Conservation (phyloP, 2,797 vertebrate species). For the Sebastes umbrosus region DNA sequence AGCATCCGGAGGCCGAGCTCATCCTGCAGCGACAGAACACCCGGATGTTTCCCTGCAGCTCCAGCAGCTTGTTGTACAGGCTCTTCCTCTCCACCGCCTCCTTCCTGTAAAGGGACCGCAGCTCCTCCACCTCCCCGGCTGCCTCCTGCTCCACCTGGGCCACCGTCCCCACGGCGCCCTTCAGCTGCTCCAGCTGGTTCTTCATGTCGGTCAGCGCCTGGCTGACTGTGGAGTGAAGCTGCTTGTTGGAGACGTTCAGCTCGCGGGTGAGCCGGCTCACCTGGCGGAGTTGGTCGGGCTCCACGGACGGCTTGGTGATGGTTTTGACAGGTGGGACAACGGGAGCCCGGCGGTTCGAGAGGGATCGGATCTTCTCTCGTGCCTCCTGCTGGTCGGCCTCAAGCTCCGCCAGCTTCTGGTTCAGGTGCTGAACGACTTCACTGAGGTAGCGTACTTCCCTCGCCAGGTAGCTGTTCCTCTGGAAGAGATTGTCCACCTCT, state of each 20-base stretch:
- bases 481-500: slow-evolving; percentile 55
- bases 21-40: slow-evolving; percentile 77
- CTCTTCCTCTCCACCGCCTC: slow-evolving; percentile 71
- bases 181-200: slow-evolving; percentile 55
- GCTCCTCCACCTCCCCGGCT: slow-evolving; percentile 51
- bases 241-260: slow-evolving; percentile 68
- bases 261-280: slow-evolving; percentile 51
- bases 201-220: slow-evolving; percentile 57
- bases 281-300: slow-evolving; percentile 48
- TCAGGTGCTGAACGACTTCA: slow-evolving; percentile 56
- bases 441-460: slow-evolving; percentile 60
- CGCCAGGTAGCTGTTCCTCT: slow-evolving; percentile 66
- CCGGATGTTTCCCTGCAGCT: slow-evolving; percentile 76
- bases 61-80: slow-evolving; percentile 74
- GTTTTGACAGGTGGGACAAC: background rate
- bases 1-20: slow-evolving; percentile 19
- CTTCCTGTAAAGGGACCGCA: slow-evolving; percentile 68
- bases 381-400: slow-evolving; percentile 69
- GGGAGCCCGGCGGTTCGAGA: slow-evolving; percentile 29
- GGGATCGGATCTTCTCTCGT: slow-evolving; percentile 59
- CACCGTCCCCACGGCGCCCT: slow-evolving; percentile 16
- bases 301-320: slow-evolving; percentile 10
- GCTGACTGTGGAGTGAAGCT: slow-evolving; percentile 51
- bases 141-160: slow-evolving; percentile 37
- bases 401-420: slow-evolving; percentile 67